Evolutionary conservation across 2,888 invertebrate genomes (phyloP), one percentile per base, ranked within the genome.

Genomic region (Orthonevra nobilis): DNA sequence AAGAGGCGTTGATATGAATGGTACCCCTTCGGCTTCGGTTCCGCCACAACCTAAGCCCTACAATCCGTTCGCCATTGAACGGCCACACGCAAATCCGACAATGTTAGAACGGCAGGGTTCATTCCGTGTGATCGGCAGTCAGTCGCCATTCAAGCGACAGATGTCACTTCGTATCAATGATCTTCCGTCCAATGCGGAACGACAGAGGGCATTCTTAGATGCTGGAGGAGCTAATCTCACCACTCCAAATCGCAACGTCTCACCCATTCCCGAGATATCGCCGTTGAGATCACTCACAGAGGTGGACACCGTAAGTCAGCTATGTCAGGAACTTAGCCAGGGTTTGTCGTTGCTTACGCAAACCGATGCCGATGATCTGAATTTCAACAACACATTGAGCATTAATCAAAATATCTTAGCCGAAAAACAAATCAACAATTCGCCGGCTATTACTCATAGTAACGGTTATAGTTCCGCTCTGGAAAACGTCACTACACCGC

Each of bases 31-130:
- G 60, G 87, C 83, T 70, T 85, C 87, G 34, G 90, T 90, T 34
- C 86, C 89, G 63, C 85, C 91, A 46, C 91, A 90, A 72, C 90
- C 91, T n/a, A 90, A 91, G 81, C 92, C 94, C 2, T 92, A 93
- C 86, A 97, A 97, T 90, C 97, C 97, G 1, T 96, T 95, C 89
- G 97, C 97, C 6, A 97, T 97, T 84, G 97, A 97, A 88, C 92
- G 98, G 56, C 99, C 99, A 1, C 97, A 97, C 87, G 98, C 98
- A 69, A 97, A 98, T 36, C 95, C 96, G 26, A 94, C 95, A 82
- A 94, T 99, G 92, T 91, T 99, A 61, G 96, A 98, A 88, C 91
- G 99, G 26, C 98, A 99, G 90, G 97, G 97, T 82, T 97, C 97
- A 79, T 97, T 97, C 91, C 92, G 97, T 58, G 97, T 96, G 48